Evolutionary conservation across 2,113 vertebrate species (phyloP), one percentile per base, ranked within the genome.

Genomic region (Silurus glanis): DNA sequence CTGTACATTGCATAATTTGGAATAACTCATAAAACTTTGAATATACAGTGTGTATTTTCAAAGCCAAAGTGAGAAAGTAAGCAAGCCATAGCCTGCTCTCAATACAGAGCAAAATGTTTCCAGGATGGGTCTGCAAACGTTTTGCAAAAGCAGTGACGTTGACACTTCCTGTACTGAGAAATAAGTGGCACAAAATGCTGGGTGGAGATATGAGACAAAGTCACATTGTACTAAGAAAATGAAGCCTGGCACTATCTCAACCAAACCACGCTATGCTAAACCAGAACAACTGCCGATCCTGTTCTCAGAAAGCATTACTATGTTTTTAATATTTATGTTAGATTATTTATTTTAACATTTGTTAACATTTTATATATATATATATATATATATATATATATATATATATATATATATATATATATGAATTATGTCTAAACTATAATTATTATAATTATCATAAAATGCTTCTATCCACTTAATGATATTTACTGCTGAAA

Each of bases 101-200:
- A 72, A 37, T 14, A 25, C 45, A 51, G 37, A 23, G n/a, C 13
- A 74, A 37, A 49, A 64, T 61, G 71, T 83, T 67, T 62, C 59
- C 61, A 81, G 25, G 51, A 78, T 62, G 58, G 25, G 59, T 55
- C 64, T 83, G 86, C 86, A 83, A 87, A 58, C 23, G 13, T 66
- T 87, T 56, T 84, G 83, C 83, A 84, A 84, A 84, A 58, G 17
- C 71, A 56, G 21, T 67, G 49, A 64, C 59, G 19, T 61, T 56
- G 2, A 56, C 69, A 67, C 80, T 87, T 87, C 86, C 86, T 87
- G 80, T 83, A 47, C 86, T 55, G 47, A 83, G 80, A 82, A 64
- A 58, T 53, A 69, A 28, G 53, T 69, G 51, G 51, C 28, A 85
- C 51, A 13, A 69, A 37, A 78, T 58, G n/a, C 56, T 49, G 59